Conservation (phyloP, 2,797 vertebrate genomes). For the Enteromius trimaculatus region DNA sequence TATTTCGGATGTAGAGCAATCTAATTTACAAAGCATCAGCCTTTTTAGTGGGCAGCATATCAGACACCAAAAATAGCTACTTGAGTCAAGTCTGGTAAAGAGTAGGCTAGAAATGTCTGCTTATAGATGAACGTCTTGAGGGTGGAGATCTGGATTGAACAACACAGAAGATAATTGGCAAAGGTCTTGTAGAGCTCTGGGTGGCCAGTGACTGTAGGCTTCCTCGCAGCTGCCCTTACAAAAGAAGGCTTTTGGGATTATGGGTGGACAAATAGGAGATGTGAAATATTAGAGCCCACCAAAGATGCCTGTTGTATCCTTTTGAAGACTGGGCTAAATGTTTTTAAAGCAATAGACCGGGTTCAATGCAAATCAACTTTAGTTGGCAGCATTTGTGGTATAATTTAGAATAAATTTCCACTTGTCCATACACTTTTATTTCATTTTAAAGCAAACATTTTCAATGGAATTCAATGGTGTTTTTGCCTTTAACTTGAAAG, state of each 20-base stretch:
- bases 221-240: slow-evolving; percentile 30
- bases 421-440: not conserved
- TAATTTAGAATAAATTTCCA: not conserved
- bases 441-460: not conserved
- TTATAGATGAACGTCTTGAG: slow-evolving; percentile 4
- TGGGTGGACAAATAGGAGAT: slow-evolving; percentile 31
- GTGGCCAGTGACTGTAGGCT: slow-evolving; percentile 17
- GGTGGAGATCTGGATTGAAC: not conserved
- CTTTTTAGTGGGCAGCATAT: slow-evolving; percentile 30
- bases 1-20: slow-evolving; percentile 41
- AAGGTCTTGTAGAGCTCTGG: not conserved
- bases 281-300: slow-evolving; percentile 24
- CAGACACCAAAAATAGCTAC: slow-evolving; percentile 31
- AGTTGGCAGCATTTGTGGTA: not conserved
- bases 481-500: too few relatives aligned
- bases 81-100: slow-evolving; percentile 2
- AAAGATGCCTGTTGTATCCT: slow-evolving; percentile 15
- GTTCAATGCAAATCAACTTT: not conserved
- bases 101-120: not conserved
- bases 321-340: not conserved
- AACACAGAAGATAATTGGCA: slow-evolving; percentile 3
- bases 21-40: slow-evolving; percentile 17
- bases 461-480: not conserved
- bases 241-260: slow-evolving; percentile 31
- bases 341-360: not conserved